Evolutionary conservation across 2,888 invertebrate species (phyloP).

Genomic region (Xanthia icteritia): DNA sequence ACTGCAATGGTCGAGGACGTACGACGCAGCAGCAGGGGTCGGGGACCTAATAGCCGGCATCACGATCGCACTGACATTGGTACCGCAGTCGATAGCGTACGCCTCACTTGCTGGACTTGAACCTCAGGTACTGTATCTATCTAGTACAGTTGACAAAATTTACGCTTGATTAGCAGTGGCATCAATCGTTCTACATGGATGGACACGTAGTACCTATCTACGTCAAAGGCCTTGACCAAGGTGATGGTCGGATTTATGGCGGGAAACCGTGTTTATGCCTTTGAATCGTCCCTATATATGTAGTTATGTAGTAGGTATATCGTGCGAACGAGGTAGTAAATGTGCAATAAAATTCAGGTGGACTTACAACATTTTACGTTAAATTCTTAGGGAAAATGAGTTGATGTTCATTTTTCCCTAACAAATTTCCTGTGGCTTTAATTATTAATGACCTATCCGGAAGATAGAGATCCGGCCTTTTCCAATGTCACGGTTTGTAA

Average conservation of each 20-base stretch:
- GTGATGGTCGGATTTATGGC: constrained; percentile 41
- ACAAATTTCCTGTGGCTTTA: constrained; percentile 44
- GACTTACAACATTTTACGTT: not conserved
- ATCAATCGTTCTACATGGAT: constrained; percentile 51
- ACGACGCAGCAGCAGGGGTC: constrained; percentile 89
- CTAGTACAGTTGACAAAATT: constrained; percentile 51
- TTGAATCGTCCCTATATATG: not conserved
- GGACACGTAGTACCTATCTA: constrained; percentile 14
- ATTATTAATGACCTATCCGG: constrained; percentile 21
- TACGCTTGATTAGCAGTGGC: constrained; percentile 46
- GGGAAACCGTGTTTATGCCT: constrained; percentile 18
- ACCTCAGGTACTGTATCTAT: constrained; percentile 90
- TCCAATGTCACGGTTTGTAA: constrained; percentile 14
- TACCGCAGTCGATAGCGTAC: constrained; percentile 95
- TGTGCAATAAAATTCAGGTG: constrained; percentile 1
- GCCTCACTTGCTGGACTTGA: constrained; percentile 93
- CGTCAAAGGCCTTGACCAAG: constrained; percentile 50
- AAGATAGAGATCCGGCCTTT: not conserved
- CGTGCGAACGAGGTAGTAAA: not conserved
- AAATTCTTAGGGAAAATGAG: constrained; percentile 28
- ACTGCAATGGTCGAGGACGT: constrained; percentile 90
- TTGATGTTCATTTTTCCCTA: constrained; percentile 19
- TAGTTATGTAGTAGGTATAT: no score
- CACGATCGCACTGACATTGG: constrained; percentile 94
- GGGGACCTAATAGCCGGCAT: constrained; percentile 94